Base-by-base conservation (phyloP, 2,113 vertebrate species). In the Illadopsis cleaveri region DNA sequence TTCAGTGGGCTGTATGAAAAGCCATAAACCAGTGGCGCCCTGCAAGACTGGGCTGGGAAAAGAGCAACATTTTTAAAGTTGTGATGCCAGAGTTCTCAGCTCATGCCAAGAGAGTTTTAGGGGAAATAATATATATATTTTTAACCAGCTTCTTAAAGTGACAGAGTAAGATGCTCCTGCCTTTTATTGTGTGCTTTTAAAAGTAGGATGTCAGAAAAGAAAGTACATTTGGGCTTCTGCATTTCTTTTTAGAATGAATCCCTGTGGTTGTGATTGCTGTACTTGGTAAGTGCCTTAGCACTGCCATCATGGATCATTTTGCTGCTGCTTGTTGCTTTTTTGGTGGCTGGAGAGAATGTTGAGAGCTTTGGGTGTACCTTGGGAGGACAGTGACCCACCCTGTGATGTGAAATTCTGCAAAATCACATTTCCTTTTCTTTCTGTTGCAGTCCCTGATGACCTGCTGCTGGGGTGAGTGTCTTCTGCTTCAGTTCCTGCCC, bases 391-490 rank as follows among this genome's bases (percentile, higher is more conserved):
- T 24, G 20, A 12, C 15, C 35, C 35, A 22, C 11, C 6, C 23
- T 58, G 33, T 50, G 53, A 22, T n/a, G 28, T 25, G 38, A 66
- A 48, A 51, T 80, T 66, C 68, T 68, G 60, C 47, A 71, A 81
- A 94, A 61, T 96, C 66, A 90, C 8, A 0, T 64, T 91, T 68
- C 8, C 7, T 94, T 94, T 92, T 89, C 92, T 96, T 89, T 97
- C 81, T 93, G 69, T 98, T 98, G 75, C 98, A 99, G 99, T 99
- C 78, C 98, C 99, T 3, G 99, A 99, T 97, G 98, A 99, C 5
- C 97, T 99, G 47, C 98, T 99, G 3, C 97, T 98, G 97, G 99
- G 98, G 99, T 99, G 91, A 99, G 99, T 99, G 96, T 31, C 76
- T 68, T 51, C 15, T 51, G 31, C 92, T 20, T 50, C 76, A 51